Evolutionary conservation across 2,888 invertebrate genomes (phyloP).

Genomic region (Pristionchus exspectatus): DNA sequence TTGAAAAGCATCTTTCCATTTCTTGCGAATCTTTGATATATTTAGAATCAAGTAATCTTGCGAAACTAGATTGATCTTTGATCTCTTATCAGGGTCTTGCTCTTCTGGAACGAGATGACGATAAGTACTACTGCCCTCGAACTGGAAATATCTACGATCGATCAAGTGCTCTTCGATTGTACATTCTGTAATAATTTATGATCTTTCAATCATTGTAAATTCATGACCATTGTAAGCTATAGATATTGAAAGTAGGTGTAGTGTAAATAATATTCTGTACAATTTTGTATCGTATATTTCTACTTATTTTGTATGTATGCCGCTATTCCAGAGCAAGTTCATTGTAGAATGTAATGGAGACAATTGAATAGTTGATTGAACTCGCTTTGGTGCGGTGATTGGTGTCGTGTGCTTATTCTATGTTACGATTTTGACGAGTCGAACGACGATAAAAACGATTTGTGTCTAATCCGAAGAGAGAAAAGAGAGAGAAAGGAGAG

Average conservation of each 20-base stretch:
- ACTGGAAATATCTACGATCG: background rate
- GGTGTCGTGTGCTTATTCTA: conserved; percentile 29
- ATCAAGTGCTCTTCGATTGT: background rate
- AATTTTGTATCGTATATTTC: background rate
- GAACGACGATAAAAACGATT: conserved; percentile 33
- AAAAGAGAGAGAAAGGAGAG: background rate
- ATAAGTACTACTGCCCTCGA: conserved; percentile 24
- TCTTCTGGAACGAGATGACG: background rate
- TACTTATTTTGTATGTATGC: background rate
- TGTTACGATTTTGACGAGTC: background rate
- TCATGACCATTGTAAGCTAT: background rate
- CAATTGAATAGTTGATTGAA: background rate
- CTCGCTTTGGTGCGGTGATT: background rate
- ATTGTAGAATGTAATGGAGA: background rate
- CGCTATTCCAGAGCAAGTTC: background rate
- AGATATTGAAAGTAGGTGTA: background rate
- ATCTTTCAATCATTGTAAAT: background rate
- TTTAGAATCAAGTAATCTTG: no score
- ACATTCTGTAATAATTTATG: conserved; percentile 22
- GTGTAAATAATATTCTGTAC: background rate
- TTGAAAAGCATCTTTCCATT: no score
- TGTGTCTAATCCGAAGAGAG: conserved; percentile 26
- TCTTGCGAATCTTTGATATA: no score
- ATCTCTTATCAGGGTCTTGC: conserved; percentile 26
- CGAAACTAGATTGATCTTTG: conserved; percentile 6